Base-by-base conservation (phyloP, 2,888 invertebrate species). In the Argyra leucocephala region DNA sequence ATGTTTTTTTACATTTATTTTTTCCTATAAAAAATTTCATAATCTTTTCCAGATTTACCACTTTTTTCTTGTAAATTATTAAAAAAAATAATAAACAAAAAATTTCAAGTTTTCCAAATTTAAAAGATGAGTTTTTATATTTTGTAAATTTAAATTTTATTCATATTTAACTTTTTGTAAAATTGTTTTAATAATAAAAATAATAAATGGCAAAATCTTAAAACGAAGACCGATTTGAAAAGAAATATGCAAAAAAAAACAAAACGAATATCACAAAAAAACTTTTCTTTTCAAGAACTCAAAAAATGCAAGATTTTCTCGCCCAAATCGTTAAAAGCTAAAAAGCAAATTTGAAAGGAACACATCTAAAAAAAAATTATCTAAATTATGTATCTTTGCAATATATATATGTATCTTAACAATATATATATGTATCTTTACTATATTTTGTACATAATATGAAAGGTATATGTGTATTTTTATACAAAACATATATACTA, bases 31-130 rank as follows among this genome's bases (percentile, higher is more conserved):
- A 26, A 26, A 6, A 10, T n/a, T 48, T 48, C 48, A 15, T 48
- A 48, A 48, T 48, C 48, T 48, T 48, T 48, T 48, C 48, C 48
- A 48, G 48, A 48, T 48, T 48, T 48, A 48, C 12, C 48, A 48
- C 48, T 48, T 48, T n/a, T 48, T 48, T 18, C 48, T n/a, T 9
- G 48, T 18, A 48, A 48, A 48, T 18, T 48, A 3, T 48, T 3
- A 18, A 48, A 48, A 15, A 18, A 48, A 48, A 48, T 5, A 6
- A 12, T n/a, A n/a, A n/a, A n/a, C n/a, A n/a, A n/a, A n/a, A n/a
- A n/a, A n/a, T n/a, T n/a, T n/a, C n/a, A n/a, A n/a, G n/a, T n/a
- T n/a, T n/a, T n/a, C n/a, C n/a, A n/a, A n/a, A n/a, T n/a, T n/a
- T n/a, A n/a, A n/a, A n/a, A n/a, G n/a, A n/a, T n/a, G n/a, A n/a